Percentiles rank a stretch among this genome's conserved stretches.
These are phyloP conservation scores for Ascidia mentula DNA, from an alignment of 23 tunicate species.

Conservation along the genomic window DNA sequence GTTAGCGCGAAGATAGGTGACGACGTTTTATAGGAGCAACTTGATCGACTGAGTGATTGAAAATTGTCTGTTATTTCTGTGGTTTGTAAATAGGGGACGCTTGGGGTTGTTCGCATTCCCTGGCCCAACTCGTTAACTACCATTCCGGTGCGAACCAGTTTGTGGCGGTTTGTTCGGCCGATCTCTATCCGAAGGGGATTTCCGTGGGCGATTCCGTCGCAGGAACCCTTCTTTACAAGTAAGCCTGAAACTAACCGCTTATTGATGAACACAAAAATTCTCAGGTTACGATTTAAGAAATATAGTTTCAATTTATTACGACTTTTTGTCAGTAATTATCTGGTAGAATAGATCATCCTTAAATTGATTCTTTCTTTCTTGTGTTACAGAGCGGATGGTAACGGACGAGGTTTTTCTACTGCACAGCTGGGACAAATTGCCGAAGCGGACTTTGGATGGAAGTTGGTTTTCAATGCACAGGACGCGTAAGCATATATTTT, in stretches of 20 bases:
- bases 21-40: no score
- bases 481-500: slow-evolving; percentile 40
- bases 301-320: no score
- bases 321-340: no score
- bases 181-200: slow-evolving; percentile 70
- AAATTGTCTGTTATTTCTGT: neutral
- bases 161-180: slow-evolving; percentile 51
- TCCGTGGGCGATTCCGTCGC: slow-evolving; percentile 54
- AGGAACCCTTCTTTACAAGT: slow-evolving; percentile 54
- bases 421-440: slow-evolving; percentile 86
- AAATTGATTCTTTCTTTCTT: no score
- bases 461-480: slow-evolving; percentile 65
- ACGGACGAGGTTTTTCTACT: slow-evolving; percentile 55
- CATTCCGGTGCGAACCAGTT: slow-evolving; percentile 68
- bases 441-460: slow-evolving; percentile 54
- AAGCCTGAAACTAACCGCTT: slow-evolving; percentile 2
- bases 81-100: slow-evolving; percentile 31
- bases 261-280: no score
- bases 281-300: no score
- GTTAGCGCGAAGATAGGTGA: no score
- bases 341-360: no score
- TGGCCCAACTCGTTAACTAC: slow-evolving; percentile 50
- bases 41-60: no score
- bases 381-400: slow-evolving; percentile 45
- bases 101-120: slow-evolving; percentile 82